phyloP scores from a whole-genome alignment of 2,888 invertebrate species.

The Drosophila suboccidentalis region DNA sequence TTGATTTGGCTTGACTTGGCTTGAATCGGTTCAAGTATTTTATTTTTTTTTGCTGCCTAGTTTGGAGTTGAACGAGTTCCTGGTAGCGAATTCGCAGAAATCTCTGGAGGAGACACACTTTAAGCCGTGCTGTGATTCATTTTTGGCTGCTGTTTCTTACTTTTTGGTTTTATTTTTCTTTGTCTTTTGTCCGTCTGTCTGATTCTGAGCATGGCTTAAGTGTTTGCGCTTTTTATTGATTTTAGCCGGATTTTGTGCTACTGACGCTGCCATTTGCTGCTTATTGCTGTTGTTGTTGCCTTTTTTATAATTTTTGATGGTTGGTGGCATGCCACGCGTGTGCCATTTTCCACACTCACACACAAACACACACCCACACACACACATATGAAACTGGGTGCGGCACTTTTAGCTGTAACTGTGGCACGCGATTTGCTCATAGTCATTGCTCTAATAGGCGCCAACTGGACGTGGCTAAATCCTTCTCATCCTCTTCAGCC shows the following conservation, averaged over 20 bases:
- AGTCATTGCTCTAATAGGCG: constrained; percentile 41
- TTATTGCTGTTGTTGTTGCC: constrained; percentile 14
- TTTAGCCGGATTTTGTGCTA: constrained; percentile 71
- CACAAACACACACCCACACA: constrained; percentile 24
- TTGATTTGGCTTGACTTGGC: constrained; percentile 20
- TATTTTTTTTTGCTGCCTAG: constrained; percentile 21
- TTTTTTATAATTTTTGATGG: constrained; percentile 22
- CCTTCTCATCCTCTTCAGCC: background rate
- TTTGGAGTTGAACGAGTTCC: constrained; percentile 44
- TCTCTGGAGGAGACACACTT: constrained; percentile 21
- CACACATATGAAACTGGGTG: constrained; percentile 41
- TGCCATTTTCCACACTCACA: constrained; percentile 58
- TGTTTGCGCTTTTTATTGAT: constrained; percentile 71
- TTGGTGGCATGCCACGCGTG: constrained; percentile 66
- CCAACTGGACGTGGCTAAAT: constrained; percentile 27
- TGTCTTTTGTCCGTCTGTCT: constrained; percentile 2
- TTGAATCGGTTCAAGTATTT: constrained; percentile 26
- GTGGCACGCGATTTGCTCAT: constrained; percentile 71
- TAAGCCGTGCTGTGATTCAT: constrained; percentile 48
- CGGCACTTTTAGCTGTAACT: constrained; percentile 45
- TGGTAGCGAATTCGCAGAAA: constrained; percentile 38
- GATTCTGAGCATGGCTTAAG: constrained; percentile 66
- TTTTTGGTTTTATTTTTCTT: background rate
- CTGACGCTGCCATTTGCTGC: constrained; percentile 38
- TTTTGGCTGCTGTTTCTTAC: constrained; percentile 2